phyloP scores from a whole-genome alignment of 2,113 vertebrate species.

The Mola mola region DNA sequence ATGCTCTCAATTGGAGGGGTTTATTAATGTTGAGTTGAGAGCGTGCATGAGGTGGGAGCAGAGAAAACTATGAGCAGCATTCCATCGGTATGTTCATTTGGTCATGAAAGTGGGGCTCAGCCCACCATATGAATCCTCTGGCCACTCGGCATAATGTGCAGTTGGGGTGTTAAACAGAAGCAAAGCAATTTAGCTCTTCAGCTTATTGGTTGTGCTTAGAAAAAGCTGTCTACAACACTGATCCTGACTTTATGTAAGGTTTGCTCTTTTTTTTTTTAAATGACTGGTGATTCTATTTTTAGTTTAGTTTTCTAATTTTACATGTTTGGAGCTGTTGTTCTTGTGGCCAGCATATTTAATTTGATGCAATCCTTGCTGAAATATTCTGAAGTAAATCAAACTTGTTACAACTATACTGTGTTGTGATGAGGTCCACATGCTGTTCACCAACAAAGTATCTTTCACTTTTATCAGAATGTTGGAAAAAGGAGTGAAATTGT shows the following conservation, averaged over 20 bases:
- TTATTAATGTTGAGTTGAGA: conserved; percentile 1
- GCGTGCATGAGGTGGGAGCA: conserved; percentile 22
- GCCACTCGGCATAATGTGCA: conserved; percentile 26
- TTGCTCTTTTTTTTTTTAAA: neutral
- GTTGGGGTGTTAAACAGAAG: conserved; percentile 5
- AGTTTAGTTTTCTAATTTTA: neutral
- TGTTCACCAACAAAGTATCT: too few relatives aligned
- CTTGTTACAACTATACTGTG: neutral
- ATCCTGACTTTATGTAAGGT: neutral
- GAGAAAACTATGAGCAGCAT: conserved; percentile 59
- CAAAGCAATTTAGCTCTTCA: neutral
- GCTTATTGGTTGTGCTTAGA: too few relatives aligned
- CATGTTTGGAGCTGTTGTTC: neutral
- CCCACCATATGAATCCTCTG: conserved; percentile 56
- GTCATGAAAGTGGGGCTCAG: conserved; percentile 52
- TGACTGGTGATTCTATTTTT: neutral
- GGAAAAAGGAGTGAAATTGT: neutral
- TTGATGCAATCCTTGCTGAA: neutral
- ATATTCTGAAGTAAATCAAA: neutral
- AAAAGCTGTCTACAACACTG: too few relatives aligned
- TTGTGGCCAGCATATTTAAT: neutral
- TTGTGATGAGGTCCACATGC: neutral
- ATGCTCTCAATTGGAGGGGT: neutral
- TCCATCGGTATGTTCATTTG: conserved; percentile 62
- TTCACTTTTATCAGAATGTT: too few relatives aligned